Percentiles rank a stretch among this genome's conserved stretches.
phyloP scores from a whole-genome alignment of 1,140 invertebrate species.

The Nasonia longicornis region DNA sequence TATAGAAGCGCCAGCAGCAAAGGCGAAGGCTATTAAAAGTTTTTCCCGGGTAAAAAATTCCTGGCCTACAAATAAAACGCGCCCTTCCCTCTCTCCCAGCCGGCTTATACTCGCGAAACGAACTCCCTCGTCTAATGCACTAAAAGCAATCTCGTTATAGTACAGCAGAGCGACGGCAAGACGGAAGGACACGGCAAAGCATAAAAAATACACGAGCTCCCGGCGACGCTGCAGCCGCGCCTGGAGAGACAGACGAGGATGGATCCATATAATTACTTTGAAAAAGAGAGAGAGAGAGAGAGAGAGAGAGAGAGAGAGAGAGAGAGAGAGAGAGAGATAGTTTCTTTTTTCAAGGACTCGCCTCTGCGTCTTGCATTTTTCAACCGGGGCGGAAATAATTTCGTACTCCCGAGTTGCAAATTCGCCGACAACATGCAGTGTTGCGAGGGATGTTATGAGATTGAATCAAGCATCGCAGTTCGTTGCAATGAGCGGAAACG shows the following conservation, averaged over 20 bases:
- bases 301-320: background rate
- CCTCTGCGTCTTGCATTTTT: background rate
- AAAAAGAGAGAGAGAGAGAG: background rate
- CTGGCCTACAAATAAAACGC: constrained; percentile 23
- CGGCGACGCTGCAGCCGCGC: background rate
- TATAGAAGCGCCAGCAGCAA: constrained; percentile 31
- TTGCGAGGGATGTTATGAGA: no score
- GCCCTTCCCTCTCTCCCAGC: background rate
- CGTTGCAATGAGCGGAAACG: no score
- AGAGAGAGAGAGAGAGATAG: background rate
- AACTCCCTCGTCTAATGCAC: constrained; percentile 29
- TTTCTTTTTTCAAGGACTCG: background rate
- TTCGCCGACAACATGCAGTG: no score
- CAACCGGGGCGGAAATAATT: no score
- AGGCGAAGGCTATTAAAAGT: constrained; percentile 36
- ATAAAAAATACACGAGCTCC: constrained; percentile 13
- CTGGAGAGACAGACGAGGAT: background rate
- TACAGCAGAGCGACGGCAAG: background rate
- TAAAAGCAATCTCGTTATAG: constrained; percentile 39
- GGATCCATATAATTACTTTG: background rate
- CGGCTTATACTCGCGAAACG: background rate
- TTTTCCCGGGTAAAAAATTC: background rate
- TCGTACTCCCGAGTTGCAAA: no score
- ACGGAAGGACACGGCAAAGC: background rate
- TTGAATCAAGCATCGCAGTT: no score